These are phyloP conservation scores for Pteropus alecto DNA, from an alignment of 2,113 vertebrate genomes.

Conservation along the genomic window DNA sequence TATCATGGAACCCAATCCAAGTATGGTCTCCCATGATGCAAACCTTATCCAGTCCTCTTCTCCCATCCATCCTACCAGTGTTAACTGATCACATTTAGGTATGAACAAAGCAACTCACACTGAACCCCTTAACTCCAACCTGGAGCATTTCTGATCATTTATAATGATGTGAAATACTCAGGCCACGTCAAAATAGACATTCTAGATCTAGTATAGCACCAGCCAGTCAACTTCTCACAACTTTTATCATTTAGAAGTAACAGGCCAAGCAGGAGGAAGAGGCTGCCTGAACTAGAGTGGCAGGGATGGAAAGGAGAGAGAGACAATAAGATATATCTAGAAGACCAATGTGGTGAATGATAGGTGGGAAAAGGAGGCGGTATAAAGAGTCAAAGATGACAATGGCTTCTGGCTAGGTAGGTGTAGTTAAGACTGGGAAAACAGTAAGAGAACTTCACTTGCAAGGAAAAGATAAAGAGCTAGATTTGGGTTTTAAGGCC, in stretches of 20 bases:
- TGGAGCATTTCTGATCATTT: background rate
- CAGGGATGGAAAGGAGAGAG: background rate
- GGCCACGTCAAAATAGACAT: background rate
- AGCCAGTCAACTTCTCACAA: background rate
- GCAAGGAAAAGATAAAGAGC: background rate
- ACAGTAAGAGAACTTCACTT: background rate
- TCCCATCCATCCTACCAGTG: background rate
- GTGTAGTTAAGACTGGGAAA: background rate
- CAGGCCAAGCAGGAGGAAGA: background rate
- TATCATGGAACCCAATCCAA: background rate
- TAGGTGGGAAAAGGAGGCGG: background rate
- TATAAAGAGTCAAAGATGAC: background rate
- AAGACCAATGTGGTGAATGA: background rate
- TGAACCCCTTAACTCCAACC: background rate
- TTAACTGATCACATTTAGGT: background rate
- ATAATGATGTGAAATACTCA: constrained; percentile 13
- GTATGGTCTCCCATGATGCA: background rate
- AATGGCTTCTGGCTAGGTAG: background rate
- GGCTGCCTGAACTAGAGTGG: background rate
- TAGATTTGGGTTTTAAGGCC: background rate
- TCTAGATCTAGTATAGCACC: background rate
- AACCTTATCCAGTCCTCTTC: background rate
- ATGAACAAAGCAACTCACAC: background rate
- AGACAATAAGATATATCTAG: background rate
- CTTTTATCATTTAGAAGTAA: background rate